Evolutionary conservation across 1,140 invertebrate species (phyloP).

Genomic region (Antheraea pernyi): DNA sequence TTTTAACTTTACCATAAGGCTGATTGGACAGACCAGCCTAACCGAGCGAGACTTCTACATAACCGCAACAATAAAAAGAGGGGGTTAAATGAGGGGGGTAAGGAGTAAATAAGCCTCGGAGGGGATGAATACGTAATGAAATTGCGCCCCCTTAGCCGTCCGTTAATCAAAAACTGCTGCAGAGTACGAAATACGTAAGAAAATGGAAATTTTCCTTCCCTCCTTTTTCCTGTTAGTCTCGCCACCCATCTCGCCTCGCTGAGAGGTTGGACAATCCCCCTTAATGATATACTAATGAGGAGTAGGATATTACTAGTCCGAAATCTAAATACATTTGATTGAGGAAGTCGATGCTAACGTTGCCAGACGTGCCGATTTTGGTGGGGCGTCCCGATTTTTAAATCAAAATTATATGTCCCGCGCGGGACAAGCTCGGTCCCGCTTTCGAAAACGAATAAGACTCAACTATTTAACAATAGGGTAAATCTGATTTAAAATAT

Average conservation of each 20-base stretch:
- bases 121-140: conserved; percentile 76
- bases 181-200: conserved; percentile 73
- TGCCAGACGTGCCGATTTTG: too few relatives aligned
- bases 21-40: too few relatives aligned
- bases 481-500: too few relatives aligned
- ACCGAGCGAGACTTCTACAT: background rate
- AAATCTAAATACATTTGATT: too few relatives aligned
- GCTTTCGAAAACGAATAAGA: too few relatives aligned
- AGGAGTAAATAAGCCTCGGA: conserved; percentile 64
- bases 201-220: conserved; percentile 78
- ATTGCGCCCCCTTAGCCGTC: conserved; percentile 66
- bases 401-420: too few relatives aligned
- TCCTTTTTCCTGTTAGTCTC: conserved; percentile 74
- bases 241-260: conserved; percentile 45
- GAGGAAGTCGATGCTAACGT: too few relatives aligned
- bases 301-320: conserved; percentile 22
- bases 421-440: too few relatives aligned
- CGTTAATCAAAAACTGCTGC: conserved; percentile 78
- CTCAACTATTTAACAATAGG: too few relatives aligned
- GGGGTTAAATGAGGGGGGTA: conserved; percentile 9
- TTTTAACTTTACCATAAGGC: too few relatives aligned
- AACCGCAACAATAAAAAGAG: conserved; percentile 29
- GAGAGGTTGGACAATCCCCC: conserved; percentile 68
- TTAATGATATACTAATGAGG: conserved; percentile 30
- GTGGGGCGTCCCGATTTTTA: too few relatives aligned